Percentiles rank a stretch among this genome's conserved stretches.
Evolutionary conservation across 2,113 vertebrate species (phyloP).

Genomic region (Alligator sinensis): DNA sequence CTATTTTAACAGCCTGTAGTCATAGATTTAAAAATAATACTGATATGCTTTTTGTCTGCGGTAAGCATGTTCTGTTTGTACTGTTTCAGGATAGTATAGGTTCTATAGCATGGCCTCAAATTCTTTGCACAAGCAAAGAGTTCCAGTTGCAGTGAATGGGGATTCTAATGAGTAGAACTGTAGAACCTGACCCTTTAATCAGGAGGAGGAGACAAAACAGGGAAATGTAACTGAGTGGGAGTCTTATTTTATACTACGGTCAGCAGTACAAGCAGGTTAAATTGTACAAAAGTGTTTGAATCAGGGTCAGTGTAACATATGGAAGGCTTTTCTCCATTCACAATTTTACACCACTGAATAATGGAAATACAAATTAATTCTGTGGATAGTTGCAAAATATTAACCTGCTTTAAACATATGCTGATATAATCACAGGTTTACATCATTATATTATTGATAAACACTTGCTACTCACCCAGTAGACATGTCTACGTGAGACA

Average conservation of each 20-base stretch:
- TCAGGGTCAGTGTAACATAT: not conserved
- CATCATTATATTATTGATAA: constrained; percentile 24
- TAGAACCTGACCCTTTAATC: not conserved
- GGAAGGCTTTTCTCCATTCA: not conserved
- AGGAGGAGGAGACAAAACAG: not conserved
- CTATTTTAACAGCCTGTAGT: not conserved
- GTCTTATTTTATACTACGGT: not conserved
- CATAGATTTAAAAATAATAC: not conserved
- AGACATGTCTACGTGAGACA: too few species aligned
- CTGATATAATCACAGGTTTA: not conserved
- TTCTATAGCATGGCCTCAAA: constrained; percentile 20
- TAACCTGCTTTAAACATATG: constrained; percentile 1
- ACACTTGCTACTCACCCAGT: not conserved
- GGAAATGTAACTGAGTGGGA: not conserved
- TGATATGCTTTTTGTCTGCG: not conserved
- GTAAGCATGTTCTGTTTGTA: constrained; percentile 1
- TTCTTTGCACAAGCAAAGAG: not conserved
- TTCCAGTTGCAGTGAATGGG: not conserved
- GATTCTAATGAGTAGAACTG: constrained; percentile 3
- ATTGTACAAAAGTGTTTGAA: fast-evolving
- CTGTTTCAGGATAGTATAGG: not conserved
- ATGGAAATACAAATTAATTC: not conserved
- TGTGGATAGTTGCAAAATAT: constrained; percentile 1
- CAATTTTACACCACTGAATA: not conserved
- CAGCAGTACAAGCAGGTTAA: not conserved